Evolutionary conservation across 2,113 vertebrate species (phyloP).

Genomic region (Melanotaenia duboulayi): DNA sequence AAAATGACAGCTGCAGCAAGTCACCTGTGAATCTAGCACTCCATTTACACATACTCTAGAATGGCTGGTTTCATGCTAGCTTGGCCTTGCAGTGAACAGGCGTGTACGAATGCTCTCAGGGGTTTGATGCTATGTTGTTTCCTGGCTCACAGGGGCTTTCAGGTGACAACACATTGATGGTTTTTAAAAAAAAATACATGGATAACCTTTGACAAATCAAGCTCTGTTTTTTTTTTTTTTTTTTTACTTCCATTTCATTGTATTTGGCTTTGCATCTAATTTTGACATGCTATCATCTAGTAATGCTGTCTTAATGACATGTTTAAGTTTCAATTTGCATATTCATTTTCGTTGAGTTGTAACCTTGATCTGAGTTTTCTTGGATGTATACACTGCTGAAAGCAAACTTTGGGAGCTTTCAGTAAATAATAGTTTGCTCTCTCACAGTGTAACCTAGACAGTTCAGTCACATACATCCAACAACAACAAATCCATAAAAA

Average conservation of each 20-base stretch:
- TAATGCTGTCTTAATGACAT: slow-evolving; percentile 37
- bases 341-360: slow-evolving; percentile 39
- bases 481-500: neutral
- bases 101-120: slow-evolving; percentile 66
- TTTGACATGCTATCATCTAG: slow-evolving; percentile 32
- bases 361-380: slow-evolving; percentile 28
- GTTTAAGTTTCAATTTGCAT: slow-evolving; percentile 50
- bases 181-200: slow-evolving; percentile 63
- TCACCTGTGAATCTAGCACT: slow-evolving; percentile 66
- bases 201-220: slow-evolving; percentile 61
- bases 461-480: neutral
- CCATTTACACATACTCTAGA: slow-evolving; percentile 80
- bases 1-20: slow-evolving; percentile 61
- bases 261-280: slow-evolving; percentile 32
- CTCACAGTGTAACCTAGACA: neutral
- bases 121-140: slow-evolving; percentile 69
- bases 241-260: neutral
- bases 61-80: slow-evolving; percentile 77
- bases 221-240: neutral
- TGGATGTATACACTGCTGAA: slow-evolving; percentile 8
- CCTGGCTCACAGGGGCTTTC: slow-evolving; percentile 48
- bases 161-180: slow-evolving; percentile 63
- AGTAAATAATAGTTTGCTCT: slow-evolving; percentile 8
- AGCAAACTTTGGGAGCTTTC: neutral
- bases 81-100: slow-evolving; percentile 51